Conservation (phyloP, 2,797 vertebrate species). For the Graptemys geographica region DNA sequence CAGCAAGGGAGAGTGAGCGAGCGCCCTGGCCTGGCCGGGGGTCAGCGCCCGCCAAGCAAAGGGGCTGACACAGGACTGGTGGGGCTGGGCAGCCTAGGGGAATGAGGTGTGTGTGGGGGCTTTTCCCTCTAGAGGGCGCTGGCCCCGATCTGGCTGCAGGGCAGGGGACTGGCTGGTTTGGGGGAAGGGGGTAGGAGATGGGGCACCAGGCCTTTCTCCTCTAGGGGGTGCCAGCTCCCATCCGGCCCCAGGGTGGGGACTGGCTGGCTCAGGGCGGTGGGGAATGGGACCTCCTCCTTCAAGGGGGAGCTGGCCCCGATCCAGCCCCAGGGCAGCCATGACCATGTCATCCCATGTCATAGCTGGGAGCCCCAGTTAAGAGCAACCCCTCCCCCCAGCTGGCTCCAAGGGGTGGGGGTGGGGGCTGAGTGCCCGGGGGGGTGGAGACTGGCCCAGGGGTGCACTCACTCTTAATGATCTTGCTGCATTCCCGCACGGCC, state of each 20-base stretch:
- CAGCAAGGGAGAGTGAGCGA: not conserved
- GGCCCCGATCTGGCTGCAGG: too few species aligned
- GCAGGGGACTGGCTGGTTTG: not conserved
- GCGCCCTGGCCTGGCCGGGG: too few species aligned
- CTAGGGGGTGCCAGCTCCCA: too few species aligned
- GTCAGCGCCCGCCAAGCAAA: too few species aligned
- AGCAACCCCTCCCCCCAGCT: not conserved
- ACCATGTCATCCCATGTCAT: too few species aligned
- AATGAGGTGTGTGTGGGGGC: not conserved
- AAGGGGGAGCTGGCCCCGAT: too few species aligned
- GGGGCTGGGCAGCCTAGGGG: not conserved
- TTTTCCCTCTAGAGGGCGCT: not conserved
- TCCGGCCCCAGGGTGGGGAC: too few species aligned
- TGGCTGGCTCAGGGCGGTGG: not conserved
- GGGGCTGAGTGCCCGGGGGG: too few species aligned
- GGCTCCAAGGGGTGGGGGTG: too few species aligned
- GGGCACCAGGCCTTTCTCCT: not conserved
- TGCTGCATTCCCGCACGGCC: conserved; percentile 90
- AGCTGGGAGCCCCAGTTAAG: not conserved
- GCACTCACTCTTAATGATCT: conserved; percentile 92
- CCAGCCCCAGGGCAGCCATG: not conserved
- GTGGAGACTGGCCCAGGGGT: not conserved
- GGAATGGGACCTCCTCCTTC: too few species aligned
- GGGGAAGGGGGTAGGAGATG: too few species aligned
- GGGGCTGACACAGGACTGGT: not conserved